These are phyloP conservation scores for Prietella phreatophila DNA, from an alignment of 2,113 vertebrate species.

Conservation along the genomic window DNA sequence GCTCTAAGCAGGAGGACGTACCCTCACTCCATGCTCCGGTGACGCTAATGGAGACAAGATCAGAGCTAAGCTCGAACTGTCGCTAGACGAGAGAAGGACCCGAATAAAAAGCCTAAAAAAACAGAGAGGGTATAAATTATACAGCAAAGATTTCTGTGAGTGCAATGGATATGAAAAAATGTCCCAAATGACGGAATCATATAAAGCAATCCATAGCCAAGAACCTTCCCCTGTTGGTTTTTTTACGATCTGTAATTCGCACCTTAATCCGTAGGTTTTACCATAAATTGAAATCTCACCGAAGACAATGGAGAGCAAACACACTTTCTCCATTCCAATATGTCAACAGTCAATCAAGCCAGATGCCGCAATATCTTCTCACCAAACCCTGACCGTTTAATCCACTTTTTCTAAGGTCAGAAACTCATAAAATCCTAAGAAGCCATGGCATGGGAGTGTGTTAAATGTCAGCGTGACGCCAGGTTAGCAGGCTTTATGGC, in stretches of 20 bases:
- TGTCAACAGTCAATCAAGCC: slow-evolving; percentile 32
- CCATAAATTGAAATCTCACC: not conserved
- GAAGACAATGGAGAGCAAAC: not conserved
- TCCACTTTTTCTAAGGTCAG: slow-evolving; percentile 40
- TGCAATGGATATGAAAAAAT: not conserved
- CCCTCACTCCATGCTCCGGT: slow-evolving; percentile 45
- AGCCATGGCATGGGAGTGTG: slow-evolving; percentile 13
- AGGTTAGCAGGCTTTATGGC: not conserved
- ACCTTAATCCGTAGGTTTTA: not conserved
- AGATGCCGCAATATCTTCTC: slow-evolving; percentile 1
- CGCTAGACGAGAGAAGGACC: slow-evolving; percentile 21
- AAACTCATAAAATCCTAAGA: slow-evolving; percentile 3
- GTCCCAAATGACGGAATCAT: not conserved
- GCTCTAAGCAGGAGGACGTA: slow-evolving; percentile 44
- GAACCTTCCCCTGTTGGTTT: not conserved
- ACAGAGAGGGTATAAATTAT: slow-evolving; percentile 35
- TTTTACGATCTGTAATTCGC: not conserved
- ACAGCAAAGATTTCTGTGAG: not conserved
- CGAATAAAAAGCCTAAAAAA: slow-evolving; percentile 52
- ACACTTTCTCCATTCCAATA: slow-evolving; percentile 7
- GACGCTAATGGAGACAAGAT: slow-evolving; percentile 42
- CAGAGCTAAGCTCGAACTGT: slow-evolving; percentile 37
- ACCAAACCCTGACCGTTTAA: slow-evolving; percentile 48
- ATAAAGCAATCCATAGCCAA: not conserved
- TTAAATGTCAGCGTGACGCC: slow-evolving; percentile 18